A percentile compares a stretch with the other conserved stretches of the same genome.
phyloP scores from a whole-genome alignment of 2,888 invertebrate species.

The Hedya salicella region DNA sequence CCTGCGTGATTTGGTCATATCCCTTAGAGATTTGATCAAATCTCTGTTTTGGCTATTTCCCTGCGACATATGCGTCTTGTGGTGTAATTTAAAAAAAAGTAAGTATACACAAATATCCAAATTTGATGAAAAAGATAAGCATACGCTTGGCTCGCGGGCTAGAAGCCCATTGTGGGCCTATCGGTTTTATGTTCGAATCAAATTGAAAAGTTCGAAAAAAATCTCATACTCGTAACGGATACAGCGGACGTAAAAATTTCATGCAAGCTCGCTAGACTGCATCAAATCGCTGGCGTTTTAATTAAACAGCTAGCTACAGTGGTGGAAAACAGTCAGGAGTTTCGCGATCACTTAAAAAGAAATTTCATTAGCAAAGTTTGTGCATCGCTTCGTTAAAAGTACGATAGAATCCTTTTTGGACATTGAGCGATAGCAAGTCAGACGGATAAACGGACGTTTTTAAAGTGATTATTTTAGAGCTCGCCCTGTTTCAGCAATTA shows the following conservation, averaged over 20 bases:
- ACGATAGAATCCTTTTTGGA: slow-evolving; percentile 6
- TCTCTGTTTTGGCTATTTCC: too few species aligned
- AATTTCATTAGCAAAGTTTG: slow-evolving; percentile 36
- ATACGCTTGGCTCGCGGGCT: not conserved
- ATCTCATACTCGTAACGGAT: slow-evolving; percentile 19
- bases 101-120: not conserved
- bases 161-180: not conserved
- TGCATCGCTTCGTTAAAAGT: slow-evolving; percentile 20
- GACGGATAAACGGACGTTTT: not conserved
- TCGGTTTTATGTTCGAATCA: slow-evolving; percentile 29
- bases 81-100: too few species aligned
- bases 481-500: not conserved
- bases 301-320: slow-evolving; percentile 6
- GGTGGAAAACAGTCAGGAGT: slow-evolving; percentile 20
- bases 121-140: not conserved
- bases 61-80: too few species aligned
- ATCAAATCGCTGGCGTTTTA: slow-evolving; percentile 6
- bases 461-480: not conserved
- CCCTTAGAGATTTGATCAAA: too few species aligned
- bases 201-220: slow-evolving; percentile 23
- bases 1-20: too few species aligned
- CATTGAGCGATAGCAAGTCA: not conserved
- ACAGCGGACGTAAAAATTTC: slow-evolving; percentile 9
- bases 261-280: slow-evolving; percentile 21
- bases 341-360: slow-evolving; percentile 23